phyloP scores from a whole-genome alignment of 2,797 vertebrate genomes.

The Acrossocheilus fasciatus region DNA sequence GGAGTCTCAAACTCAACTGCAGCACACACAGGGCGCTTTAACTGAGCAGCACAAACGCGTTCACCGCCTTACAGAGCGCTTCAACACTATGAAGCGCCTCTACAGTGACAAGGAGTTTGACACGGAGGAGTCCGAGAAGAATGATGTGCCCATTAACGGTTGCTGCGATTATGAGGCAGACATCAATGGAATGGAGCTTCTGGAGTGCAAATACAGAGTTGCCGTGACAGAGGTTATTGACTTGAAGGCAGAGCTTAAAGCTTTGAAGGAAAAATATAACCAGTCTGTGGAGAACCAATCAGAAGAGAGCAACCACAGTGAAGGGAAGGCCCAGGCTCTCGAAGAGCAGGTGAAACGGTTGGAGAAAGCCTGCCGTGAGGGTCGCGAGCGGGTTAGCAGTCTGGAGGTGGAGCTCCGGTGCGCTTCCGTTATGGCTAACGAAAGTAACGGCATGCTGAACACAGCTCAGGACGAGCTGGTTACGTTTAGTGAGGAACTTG shows the following conservation, averaged over 20 bases:
- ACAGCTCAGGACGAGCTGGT: constrained; percentile 96
- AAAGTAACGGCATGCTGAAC: constrained; percentile 93
- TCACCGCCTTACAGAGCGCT: constrained; percentile 89
- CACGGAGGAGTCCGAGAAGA: constrained; percentile 84
- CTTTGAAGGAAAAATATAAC: constrained; percentile 96
- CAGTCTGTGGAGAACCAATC: constrained; percentile 89
- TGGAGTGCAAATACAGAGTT: constrained; percentile 97
- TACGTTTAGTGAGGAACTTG: constrained; percentile 96
- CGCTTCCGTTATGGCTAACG: constrained; percentile 81
- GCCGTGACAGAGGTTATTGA: constrained; percentile 97
- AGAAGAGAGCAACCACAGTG: constrained; percentile 85
- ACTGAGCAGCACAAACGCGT: constrained; percentile 91
- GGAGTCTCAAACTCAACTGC: constrained; percentile 94
- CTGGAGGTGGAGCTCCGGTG: constrained; percentile 91
- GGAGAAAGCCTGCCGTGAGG: constrained; percentile 86
- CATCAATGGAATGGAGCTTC: constrained; percentile 91
- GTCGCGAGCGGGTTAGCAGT: constrained; percentile 81
- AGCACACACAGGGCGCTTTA: constrained; percentile 94
- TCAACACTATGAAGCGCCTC: constrained; percentile 86
- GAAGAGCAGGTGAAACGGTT: constrained; percentile 86
- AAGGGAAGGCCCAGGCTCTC: constrained; percentile 83
- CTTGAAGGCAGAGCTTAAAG: constrained; percentile 97
- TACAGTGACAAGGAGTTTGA: constrained; percentile 87
- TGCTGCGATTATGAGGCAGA: constrained; percentile 85
- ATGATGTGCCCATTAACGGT: constrained; percentile 80